phyloP scores from a whole-genome alignment of 2,113 vertebrate genomes.

The Xenus cinereus region DNA sequence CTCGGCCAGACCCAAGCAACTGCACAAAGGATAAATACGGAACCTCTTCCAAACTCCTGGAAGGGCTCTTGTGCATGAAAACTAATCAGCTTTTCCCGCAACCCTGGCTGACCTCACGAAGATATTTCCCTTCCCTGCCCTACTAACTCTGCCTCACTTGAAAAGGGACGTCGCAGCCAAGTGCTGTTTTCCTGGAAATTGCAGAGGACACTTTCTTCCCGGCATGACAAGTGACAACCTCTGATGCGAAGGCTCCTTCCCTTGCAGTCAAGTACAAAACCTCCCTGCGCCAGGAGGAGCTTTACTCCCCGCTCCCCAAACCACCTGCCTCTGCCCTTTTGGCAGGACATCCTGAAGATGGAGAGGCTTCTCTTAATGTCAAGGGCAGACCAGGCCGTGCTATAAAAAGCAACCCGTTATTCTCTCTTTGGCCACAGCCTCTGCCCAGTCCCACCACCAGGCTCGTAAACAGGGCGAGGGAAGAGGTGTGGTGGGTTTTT shows the following conservation, averaged over 20 bases:
- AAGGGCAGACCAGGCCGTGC: background rate
- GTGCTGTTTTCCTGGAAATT: background rate
- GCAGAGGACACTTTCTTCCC: background rate
- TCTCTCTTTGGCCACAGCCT: background rate
- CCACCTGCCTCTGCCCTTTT: background rate
- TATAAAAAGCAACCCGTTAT: slow-evolving; percentile 50
- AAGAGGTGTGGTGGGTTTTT: background rate
- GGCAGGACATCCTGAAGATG: background rate
- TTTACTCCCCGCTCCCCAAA: background rate
- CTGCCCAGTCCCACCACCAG: background rate
- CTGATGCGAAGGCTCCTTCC: background rate
- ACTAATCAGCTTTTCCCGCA: background rate
- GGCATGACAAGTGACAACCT: background rate
- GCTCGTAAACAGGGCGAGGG: background rate
- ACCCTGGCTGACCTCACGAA: background rate
- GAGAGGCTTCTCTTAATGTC: slow-evolving; percentile 17
- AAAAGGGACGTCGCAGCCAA: background rate
- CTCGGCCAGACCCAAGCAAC: background rate
- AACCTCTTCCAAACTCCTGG: background rate
- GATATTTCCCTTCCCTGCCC: background rate
- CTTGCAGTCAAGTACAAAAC: background rate
- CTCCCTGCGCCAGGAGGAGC: background rate
- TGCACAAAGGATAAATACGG: rapidly evolving
- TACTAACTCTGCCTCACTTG: background rate
- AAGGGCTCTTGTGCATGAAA: background rate